Evolutionary conservation across 2,113 vertebrate species (phyloP).

Genomic region (Natator depressus): DNA sequence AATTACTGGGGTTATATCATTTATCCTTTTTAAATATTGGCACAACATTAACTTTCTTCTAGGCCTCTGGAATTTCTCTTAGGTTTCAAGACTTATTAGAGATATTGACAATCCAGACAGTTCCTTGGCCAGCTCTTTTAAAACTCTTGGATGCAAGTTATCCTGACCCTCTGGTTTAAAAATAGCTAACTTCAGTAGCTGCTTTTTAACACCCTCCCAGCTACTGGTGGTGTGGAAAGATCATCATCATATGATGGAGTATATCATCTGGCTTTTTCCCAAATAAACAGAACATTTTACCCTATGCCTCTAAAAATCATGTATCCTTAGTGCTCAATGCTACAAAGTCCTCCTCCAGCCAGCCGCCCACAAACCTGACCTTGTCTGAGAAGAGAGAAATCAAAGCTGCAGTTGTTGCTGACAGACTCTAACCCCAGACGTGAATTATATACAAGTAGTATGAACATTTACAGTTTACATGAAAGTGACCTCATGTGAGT

Average conservation of each 20-base stretch:
- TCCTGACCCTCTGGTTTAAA: not conserved
- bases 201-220: not conserved
- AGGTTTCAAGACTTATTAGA: not conserved
- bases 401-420: constrained; percentile 29
- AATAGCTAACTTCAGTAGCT: not conserved
- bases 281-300: not conserved
- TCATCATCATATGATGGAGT: not conserved
- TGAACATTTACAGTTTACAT: constrained; percentile 40
- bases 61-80: not conserved
- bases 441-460: constrained; percentile 51
- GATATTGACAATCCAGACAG: not conserved
- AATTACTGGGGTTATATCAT: not conserved
- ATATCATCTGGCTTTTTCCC: not conserved
- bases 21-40: not conserved
- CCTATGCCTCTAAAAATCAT: not conserved
- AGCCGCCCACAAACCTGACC: not conserved
- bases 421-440: constrained; percentile 25
- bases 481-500: constrained; percentile 68
- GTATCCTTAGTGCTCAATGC: not conserved
- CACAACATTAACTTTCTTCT: not conserved
- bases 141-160: not conserved
- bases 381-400: not conserved
- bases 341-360: not conserved
- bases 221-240: not conserved
- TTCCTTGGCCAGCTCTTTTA: not conserved